These are phyloP conservation scores for Corythoichthys intestinalis DNA, from an alignment of 2,113 vertebrate species.

Conservation along the genomic window DNA sequence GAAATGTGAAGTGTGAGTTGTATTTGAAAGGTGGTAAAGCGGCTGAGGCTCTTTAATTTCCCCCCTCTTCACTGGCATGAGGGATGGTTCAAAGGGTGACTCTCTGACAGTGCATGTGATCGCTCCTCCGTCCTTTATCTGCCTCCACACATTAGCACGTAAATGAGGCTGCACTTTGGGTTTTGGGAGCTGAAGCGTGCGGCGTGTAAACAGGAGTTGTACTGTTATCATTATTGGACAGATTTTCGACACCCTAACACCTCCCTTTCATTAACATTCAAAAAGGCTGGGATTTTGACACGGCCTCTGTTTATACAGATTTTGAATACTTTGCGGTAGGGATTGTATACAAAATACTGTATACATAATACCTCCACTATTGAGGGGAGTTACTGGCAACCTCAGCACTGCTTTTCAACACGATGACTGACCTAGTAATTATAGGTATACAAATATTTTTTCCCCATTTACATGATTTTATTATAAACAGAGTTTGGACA, in stretches of 20 bases:
- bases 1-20: constrained; percentile 57
- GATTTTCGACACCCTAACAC: constrained; percentile 76
- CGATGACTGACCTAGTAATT: constrained; percentile 16
- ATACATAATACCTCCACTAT: constrained; percentile 41
- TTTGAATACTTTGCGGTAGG: constrained; percentile 57
- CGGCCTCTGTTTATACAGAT: constrained; percentile 68
- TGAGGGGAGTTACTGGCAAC: constrained; percentile 41
- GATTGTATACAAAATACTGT: constrained; percentile 54
- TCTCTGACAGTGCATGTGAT: constrained; percentile 75
- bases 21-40: constrained; percentile 71
- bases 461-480: constrained; percentile 5
- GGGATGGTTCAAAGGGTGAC: constrained; percentile 75
- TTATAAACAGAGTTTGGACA: constrained; percentile 12
- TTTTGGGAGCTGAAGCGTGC: constrained; percentile 67
- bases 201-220: constrained; percentile 72
- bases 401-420: constrained; percentile 7
- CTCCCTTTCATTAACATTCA: constrained; percentile 72
- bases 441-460: constrained; percentile 12
- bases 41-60: constrained; percentile 70
- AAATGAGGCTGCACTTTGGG: constrained; percentile 78
- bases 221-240: constrained; percentile 77
- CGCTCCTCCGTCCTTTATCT: constrained; percentile 75
- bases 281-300: constrained; percentile 67
- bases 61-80: constrained; percentile 63
- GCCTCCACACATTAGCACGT: constrained; percentile 77